These are phyloP conservation scores for Trissolcus brochymenae DNA, from an alignment of 2,888 invertebrate species.

Conservation along the genomic window DNA sequence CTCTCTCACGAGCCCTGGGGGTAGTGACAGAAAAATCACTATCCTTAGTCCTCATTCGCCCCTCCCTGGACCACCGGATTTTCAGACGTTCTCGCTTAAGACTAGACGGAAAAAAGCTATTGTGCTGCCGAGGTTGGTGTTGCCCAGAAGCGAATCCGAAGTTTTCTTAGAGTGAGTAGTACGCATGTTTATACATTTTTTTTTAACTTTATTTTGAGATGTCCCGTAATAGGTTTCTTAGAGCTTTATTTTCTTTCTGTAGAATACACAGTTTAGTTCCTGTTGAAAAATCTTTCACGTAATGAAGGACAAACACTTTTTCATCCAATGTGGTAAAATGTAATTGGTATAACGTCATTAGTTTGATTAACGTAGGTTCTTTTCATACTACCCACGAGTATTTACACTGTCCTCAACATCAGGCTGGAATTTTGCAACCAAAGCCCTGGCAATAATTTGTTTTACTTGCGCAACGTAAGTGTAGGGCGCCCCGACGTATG, in stretches of 20 bases:
- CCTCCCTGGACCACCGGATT: conserved; percentile 81
- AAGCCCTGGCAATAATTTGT: conserved; percentile 3
- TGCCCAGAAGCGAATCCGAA: conserved; percentile 86
- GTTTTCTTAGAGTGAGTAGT: conserved; percentile 80
- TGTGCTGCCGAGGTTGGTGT: conserved; percentile 82
- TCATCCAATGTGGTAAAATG: background rate
- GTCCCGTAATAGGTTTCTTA: no score
- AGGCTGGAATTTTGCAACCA: background rate
- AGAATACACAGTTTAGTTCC: no score
- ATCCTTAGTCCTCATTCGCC: conserved; percentile 90
- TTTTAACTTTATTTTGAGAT: background rate
- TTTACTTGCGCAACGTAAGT: background rate
- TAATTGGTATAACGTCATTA: conserved; percentile 10
- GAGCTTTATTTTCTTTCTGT: no score
- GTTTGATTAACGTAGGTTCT: conserved; percentile 28
- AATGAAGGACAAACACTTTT: conserved; percentile 1
- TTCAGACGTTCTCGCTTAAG: conserved; percentile 79
- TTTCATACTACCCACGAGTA: background rate
- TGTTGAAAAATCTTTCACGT: background rate
- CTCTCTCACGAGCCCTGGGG: conserved; percentile 78
- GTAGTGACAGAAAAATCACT: conserved; percentile 81
- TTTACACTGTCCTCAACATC: background rate
- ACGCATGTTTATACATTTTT: conserved; percentile 24
- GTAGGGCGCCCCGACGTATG: no score
- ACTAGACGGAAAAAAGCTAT: conserved; percentile 84